Evolutionary conservation across 2,113 vertebrate species (phyloP).

Genomic region (Genyomyrus donnyi): DNA sequence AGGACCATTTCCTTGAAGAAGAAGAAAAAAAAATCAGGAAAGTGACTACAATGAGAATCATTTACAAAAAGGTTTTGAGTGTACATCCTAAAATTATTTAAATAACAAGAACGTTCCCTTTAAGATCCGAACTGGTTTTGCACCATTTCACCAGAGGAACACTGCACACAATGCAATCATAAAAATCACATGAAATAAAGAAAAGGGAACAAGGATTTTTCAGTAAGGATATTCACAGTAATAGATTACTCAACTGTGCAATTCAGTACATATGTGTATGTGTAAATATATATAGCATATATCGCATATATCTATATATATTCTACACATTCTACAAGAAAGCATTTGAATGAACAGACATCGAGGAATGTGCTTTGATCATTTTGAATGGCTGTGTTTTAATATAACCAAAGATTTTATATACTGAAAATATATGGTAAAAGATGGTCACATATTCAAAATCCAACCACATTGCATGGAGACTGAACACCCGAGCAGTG

Average conservation of each 20-base stretch:
- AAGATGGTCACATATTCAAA: slow-evolving; percentile 40
- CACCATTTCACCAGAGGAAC: slow-evolving; percentile 19
- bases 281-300: slow-evolving; percentile 22
- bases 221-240: slow-evolving; percentile 25
- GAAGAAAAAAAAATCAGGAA: slow-evolving; percentile 4
- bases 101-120: slow-evolving; percentile 23
- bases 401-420: slow-evolving; percentile 40
- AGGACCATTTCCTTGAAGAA: neutral
- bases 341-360: slow-evolving; percentile 46
- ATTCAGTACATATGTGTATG: slow-evolving; percentile 18
- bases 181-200: slow-evolving; percentile 29
- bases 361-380: slow-evolving; percentile 65
- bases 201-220: slow-evolving; percentile 21
- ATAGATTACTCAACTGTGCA: slow-evolving; percentile 24
- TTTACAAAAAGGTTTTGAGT: slow-evolving; percentile 19
- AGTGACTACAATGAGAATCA: slow-evolving; percentile 10
- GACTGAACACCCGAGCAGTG: slow-evolving; percentile 38
- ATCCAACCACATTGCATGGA: slow-evolving; percentile 43
- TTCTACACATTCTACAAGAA: slow-evolving; percentile 32
- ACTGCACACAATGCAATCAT: slow-evolving; percentile 15
- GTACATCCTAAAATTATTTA: slow-evolving; percentile 10
- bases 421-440: slow-evolving; percentile 38
- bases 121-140: slow-evolving; percentile 12
- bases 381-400: slow-evolving; percentile 45
- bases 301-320: slow-evolving; percentile 29